Conservation (phyloP, 2,888 invertebrate species). For the Galerucella calmariensis region DNA sequence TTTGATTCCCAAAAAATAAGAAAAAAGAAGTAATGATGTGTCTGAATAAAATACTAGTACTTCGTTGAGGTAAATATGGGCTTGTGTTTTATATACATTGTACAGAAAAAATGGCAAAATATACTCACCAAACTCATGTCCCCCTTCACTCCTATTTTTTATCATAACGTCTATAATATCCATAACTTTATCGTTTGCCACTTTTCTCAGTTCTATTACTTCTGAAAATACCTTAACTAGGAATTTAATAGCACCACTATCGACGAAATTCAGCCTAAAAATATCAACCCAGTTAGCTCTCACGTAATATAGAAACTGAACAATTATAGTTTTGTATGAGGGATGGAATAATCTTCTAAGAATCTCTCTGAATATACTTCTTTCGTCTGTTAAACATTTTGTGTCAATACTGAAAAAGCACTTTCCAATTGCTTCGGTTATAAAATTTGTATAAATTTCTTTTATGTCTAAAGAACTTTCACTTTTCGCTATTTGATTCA, state of each 20-base stretch:
- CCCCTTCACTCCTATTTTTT: constrained; percentile 14
- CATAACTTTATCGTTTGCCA: constrained; percentile 63
- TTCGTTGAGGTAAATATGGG: no score
- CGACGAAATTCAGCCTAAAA: constrained; percentile 53
- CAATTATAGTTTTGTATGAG: constrained; percentile 49
- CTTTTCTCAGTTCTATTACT: constrained; percentile 49
- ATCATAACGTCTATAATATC: constrained; percentile 68
- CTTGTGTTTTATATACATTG: no score
- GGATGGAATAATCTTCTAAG: constrained; percentile 58
- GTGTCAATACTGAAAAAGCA: constrained; percentile 65
- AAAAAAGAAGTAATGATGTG: no score
- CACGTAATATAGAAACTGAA: constrained; percentile 52
- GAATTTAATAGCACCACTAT: constrained; percentile 49
- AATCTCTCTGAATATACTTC: constrained; percentile 60
- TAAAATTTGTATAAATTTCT: constrained; percentile 60
- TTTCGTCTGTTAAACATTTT: constrained; percentile 58
- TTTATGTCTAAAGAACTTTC: constrained; percentile 52
- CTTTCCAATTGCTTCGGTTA: constrained; percentile 65
- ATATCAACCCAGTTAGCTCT: constrained; percentile 48
- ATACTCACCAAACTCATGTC: constrained; percentile 15
- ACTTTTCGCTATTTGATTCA: constrained; percentile 11
- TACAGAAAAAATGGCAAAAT: no score
- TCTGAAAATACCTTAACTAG: constrained; percentile 54
- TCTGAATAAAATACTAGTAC: no score
- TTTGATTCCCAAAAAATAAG: no score